phyloP scores from a whole-genome alignment of 2,113 vertebrate species.

The Sebastes fasciatus region DNA sequence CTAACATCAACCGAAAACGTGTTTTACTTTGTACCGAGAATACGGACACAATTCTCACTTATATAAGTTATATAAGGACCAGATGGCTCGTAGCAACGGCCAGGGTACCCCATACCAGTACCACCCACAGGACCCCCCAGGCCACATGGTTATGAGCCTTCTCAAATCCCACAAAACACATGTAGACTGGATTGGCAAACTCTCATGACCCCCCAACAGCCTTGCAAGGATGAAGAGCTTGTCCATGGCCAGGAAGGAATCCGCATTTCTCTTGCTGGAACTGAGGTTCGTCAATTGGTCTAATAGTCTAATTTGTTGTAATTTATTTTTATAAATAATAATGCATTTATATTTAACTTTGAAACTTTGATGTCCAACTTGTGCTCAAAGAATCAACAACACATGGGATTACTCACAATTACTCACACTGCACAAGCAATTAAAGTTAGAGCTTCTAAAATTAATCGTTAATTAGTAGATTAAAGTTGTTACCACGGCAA shows the following conservation, averaged over 20 bases:
- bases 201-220: background rate
- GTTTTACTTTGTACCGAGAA: too few species aligned
- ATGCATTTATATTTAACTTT: background rate
- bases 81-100: background rate
- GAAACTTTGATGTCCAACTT: background rate
- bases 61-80: too few species aligned
- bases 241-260: background rate
- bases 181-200: background rate
- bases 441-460: background rate
- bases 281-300: background rate
- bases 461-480: conserved; percentile 9
- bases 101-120: background rate
- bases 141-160: background rate
- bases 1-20: too few species aligned
- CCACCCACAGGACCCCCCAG: background rate
- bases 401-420: background rate
- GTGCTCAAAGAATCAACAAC: background rate
- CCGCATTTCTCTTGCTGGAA: background rate
- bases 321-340: background rate
- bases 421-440: background rate
- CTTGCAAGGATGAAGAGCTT: background rate
- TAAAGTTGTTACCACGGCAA: background rate
- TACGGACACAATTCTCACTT: too few species aligned
- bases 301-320: background rate
- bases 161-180: background rate